phyloP scores from a whole-genome alignment of 2,797 vertebrate species.

The Synaphobranchus kaupii region DNA sequence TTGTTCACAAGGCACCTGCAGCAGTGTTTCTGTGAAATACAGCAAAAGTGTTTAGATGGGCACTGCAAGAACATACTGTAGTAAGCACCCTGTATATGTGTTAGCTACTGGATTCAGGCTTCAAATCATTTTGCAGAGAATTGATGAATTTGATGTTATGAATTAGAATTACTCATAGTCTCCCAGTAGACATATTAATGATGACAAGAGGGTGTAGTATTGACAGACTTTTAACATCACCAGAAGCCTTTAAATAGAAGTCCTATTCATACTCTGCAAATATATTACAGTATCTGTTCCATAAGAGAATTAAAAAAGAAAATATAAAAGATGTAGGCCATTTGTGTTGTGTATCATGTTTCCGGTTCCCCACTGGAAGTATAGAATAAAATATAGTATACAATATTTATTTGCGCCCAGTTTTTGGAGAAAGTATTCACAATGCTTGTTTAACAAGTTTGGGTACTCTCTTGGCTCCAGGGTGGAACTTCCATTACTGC shows the following conservation, averaged over 20 bases:
- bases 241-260: neutral
- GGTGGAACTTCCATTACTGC: conserved; percentile 8
- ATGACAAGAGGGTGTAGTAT: neutral
- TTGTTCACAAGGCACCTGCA: neutral
- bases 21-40: neutral
- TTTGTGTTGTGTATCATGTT: neutral
- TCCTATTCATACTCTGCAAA: neutral
- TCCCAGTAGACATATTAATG: neutral
- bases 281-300: neutral
- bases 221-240: neutral
- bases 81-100: neutral
- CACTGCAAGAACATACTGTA: neutral
- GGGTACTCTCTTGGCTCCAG: conserved; percentile 7
- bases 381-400: neutral
- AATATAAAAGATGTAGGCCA: neutral
- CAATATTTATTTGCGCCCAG: neutral
- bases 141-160: neutral
- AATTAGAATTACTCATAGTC: neutral
- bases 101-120: neutral
- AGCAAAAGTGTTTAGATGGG: neutral
- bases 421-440: neutral
- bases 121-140: neutral
- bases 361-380: neutral
- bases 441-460: conserved; percentile 1
- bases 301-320: neutral